These are phyloP conservation scores for Ariolimax columbianus DNA, from an alignment of 2,888 invertebrate genomes.

Conservation along the genomic window DNA sequence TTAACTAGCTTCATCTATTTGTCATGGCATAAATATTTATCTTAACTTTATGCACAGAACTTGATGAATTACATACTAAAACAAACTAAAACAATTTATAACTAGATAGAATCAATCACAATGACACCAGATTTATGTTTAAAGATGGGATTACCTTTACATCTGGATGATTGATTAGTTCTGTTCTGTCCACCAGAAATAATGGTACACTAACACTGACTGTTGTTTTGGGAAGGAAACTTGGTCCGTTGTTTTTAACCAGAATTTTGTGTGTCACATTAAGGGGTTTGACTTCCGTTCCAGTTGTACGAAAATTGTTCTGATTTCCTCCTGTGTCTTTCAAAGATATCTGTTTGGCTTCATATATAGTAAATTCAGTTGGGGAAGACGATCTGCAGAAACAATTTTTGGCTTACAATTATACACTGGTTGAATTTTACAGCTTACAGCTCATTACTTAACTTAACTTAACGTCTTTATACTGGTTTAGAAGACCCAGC, in stretches of 20 bases:
- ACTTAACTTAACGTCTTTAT: too few species aligned
- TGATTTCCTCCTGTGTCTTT: not conserved
- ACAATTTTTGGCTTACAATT: too few species aligned
- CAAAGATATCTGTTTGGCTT: conserved; percentile 28
- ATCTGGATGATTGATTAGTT: conserved; percentile 21
- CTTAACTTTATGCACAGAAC: too few species aligned
- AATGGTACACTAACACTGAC: conserved; percentile 48
- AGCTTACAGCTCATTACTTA: too few species aligned
- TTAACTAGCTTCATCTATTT: too few species aligned
- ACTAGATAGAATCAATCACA: too few species aligned
- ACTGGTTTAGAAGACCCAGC: too few species aligned
- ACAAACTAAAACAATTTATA: too few species aligned
- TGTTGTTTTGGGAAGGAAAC: conserved; percentile 50
- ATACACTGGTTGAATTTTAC: too few species aligned
- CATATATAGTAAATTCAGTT: conserved; percentile 18
- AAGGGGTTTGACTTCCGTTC: not conserved
- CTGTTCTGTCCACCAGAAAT: conserved; percentile 16
- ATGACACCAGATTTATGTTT: too few species aligned
- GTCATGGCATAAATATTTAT: too few species aligned
- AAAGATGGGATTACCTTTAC: conserved; percentile 54
- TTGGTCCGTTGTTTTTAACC: conserved; percentile 52
- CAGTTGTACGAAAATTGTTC: not conserved
- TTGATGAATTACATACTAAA: too few species aligned
- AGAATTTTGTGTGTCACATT: conserved; percentile 48
- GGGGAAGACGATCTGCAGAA: conserved; percentile 32